Evolutionary conservation across 2,113 vertebrate species (phyloP).

Genomic region (Tretioscincus oriximinensis): DNA sequence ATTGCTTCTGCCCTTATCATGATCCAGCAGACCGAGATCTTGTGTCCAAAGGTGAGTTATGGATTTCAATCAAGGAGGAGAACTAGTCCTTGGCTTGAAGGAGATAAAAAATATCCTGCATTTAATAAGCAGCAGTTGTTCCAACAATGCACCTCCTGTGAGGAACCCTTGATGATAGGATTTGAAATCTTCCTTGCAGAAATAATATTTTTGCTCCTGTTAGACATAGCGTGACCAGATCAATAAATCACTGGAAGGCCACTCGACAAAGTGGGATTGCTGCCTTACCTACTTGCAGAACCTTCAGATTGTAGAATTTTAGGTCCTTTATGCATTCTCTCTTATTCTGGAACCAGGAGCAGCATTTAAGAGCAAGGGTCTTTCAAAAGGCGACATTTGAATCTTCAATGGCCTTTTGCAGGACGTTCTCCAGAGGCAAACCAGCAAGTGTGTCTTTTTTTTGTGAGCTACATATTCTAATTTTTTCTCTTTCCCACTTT

Average conservation of each 20-base stretch:
- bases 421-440: background rate
- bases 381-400: background rate
- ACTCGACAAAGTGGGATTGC: background rate
- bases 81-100: background rate
- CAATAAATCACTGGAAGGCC: background rate
- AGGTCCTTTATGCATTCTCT: background rate
- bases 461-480: background rate
- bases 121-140: background rate
- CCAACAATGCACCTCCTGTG: background rate
- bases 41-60: constrained; percentile 90
- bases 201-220: background rate
- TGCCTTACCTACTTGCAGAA: background rate
- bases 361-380: too few relatives aligned
- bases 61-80: background rate
- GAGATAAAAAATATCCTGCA: too few relatives aligned
- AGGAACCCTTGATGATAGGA: background rate
- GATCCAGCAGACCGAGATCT: constrained; percentile 97
- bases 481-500: background rate
- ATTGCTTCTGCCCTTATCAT: constrained; percentile 97
- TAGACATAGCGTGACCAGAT: too few relatives aligned
- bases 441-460: background rate
- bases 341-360: too few relatives aligned
- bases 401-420: too few relatives aligned
- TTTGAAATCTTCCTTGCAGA: too few relatives aligned
- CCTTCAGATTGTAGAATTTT: background rate